phyloP scores from a whole-genome alignment of 2,888 invertebrate species.

The Pegoplata infirma region DNA sequence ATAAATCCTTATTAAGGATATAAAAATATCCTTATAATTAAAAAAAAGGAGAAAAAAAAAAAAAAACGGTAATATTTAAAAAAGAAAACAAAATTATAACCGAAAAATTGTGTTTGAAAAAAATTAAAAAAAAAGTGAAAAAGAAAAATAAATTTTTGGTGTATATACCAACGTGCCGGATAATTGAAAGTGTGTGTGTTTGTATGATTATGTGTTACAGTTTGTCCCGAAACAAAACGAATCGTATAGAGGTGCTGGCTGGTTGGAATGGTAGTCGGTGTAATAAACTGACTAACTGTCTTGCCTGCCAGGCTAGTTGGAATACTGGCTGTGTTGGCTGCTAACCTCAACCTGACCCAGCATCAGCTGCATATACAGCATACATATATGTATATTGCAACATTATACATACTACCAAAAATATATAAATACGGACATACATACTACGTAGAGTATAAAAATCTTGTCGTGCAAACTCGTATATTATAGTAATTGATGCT shows the following conservation, averaged over 20 bases:
- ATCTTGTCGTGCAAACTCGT: conserved; percentile 38
- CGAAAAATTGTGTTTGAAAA: too few species aligned
- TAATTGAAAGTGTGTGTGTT: conserved; percentile 53
- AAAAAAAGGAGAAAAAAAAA: background rate
- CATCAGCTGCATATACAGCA: conserved; percentile 53
- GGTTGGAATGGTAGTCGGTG: background rate
- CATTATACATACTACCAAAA: conserved; percentile 13
- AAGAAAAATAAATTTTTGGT: conserved; percentile 54
- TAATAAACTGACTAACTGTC: conserved; percentile 23
- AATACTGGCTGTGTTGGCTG: conserved; percentile 15
- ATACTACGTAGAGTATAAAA: conserved; percentile 6
- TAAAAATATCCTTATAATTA: conserved; percentile 14
- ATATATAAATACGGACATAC: conserved; percentile 26
- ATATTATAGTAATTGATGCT: conserved; percentile 55
- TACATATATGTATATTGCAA: conserved; percentile 10
- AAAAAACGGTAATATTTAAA: conserved; percentile 18
- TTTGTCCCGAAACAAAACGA: conserved; percentile 59
- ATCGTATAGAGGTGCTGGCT: conserved; percentile 43
- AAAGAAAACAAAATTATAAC: conserved; percentile 15
- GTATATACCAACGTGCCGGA: conserved; percentile 60
- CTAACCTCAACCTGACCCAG: conserved; percentile 60
- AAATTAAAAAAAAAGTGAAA: conserved; percentile 23
- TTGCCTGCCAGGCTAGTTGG: conserved; percentile 1
- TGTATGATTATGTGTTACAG: conserved; percentile 42
- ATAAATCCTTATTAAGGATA: conserved; percentile 43